phyloP scores from a whole-genome alignment of 2,888 invertebrate species.

The Bruchidius siliquastri region DNA sequence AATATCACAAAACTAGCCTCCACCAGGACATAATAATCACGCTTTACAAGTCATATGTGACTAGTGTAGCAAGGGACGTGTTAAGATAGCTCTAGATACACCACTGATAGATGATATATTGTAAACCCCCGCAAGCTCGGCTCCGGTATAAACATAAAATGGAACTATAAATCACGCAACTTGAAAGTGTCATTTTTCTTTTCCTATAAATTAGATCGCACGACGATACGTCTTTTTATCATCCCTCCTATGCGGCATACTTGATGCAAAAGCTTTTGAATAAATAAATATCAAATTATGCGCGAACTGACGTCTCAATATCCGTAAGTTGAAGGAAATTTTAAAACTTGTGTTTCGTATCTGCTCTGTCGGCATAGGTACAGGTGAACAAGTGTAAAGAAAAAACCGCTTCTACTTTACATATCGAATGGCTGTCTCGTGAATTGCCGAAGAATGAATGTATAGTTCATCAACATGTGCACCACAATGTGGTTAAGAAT shows the following conservation, averaged over 20 bases:
- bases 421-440: too few relatives aligned
- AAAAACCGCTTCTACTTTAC: too few relatives aligned
- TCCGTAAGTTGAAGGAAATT: background rate
- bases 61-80: too few relatives aligned
- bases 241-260: background rate
- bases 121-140: background rate
- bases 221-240: background rate
- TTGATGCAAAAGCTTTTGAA: background rate
- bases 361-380: background rate
- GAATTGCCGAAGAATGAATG: too few relatives aligned
- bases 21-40: too few relatives aligned
- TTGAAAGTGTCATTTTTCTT: slow-evolving; percentile 13
- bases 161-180: slow-evolving; percentile 11
- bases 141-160: slow-evolving; percentile 8
- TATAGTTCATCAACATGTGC: too few relatives aligned
- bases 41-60: too few relatives aligned
- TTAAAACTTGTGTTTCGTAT: background rate
- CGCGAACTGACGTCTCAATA: background rate
- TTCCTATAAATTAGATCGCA: slow-evolving; percentile 12
- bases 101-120: background rate
- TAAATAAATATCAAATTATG: background rate
- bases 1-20: too few relatives aligned
- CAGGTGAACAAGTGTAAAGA: background rate
- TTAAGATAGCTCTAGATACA: too few relatives aligned
- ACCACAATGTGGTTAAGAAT: too few relatives aligned